Conservation (phyloP, 2,888 invertebrate genomes). For the Chloroclysta siterata region DNA sequence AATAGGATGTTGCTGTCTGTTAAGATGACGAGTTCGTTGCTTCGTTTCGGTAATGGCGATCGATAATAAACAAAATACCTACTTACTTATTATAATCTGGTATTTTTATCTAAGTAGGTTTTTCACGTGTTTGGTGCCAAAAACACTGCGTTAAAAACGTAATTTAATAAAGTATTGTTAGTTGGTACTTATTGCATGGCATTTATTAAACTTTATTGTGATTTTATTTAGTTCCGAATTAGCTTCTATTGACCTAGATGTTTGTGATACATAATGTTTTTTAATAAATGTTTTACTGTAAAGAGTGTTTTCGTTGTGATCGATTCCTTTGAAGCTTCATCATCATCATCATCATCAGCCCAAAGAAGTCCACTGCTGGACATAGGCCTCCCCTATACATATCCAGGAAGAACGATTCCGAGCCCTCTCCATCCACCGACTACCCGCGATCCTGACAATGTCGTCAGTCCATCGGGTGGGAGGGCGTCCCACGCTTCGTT, state of each 20-base stretch:
- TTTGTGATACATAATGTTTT: slow-evolving; percentile 34
- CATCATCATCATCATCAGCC: no score
- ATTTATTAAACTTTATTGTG: slow-evolving; percentile 27
- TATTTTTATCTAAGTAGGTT: neutral
- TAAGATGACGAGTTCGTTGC: no score
- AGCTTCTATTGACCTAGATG: slow-evolving; percentile 28
- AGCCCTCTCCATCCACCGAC: no score
- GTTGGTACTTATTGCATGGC: slow-evolving; percentile 20
- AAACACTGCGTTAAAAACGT: slow-evolving; percentile 29
- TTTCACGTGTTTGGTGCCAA: slow-evolving; percentile 25
- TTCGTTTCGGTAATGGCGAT: neutral
- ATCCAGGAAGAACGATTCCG: no score
- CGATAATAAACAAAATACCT: neutral
- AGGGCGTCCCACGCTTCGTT: no score
- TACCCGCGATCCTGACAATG: no score
- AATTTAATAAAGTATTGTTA: slow-evolving; percentile 17
- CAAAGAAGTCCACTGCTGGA: no score
- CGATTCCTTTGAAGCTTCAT: no score
- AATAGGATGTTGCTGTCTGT: no score
- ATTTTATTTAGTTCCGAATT: slow-evolving; percentile 20
- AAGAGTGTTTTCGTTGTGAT: slow-evolving; percentile 2
- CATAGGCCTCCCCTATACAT: no score
- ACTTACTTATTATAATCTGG: neutral
- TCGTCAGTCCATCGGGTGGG: no score
- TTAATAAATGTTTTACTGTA: slow-evolving; percentile 28